Evolutionary conservation across 1,140 invertebrate genomes (phyloP).

Genomic region (Brachionus asplanchnoidis): DNA sequence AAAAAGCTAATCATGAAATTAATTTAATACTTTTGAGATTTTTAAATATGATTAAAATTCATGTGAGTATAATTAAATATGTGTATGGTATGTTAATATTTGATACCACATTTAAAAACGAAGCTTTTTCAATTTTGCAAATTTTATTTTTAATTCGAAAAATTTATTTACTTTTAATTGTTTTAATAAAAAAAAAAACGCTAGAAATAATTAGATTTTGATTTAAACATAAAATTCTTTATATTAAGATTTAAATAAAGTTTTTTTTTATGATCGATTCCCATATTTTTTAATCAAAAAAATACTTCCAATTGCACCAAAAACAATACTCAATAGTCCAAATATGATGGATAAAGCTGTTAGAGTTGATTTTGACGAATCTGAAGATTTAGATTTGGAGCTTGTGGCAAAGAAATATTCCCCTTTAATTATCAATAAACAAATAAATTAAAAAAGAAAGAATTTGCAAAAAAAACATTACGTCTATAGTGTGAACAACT

Average conservation of each 20-base stretch:
- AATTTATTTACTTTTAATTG: too few relatives aligned
- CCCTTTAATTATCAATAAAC: neutral
- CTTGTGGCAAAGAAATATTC: slow-evolving; percentile 32
- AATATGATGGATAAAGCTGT: slow-evolving; percentile 21
- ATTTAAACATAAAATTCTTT: too few relatives aligned
- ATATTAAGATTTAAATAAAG: neutral
- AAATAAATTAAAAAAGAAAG: neutral
- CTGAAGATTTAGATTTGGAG: neutral
- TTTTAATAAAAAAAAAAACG: too few relatives aligned
- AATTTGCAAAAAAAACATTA: neutral
- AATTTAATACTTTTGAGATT: neutral
- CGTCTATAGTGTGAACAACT: slow-evolving; percentile 23
- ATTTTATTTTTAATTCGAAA: too few relatives aligned
- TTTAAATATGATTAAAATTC: neutral
- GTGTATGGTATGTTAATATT: neutral
- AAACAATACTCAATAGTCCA: neutral
- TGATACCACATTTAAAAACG: neutral
- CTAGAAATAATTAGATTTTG: too few relatives aligned
- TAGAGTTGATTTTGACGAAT: neutral
- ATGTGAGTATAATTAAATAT: neutral
- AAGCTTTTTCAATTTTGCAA: too few relatives aligned
- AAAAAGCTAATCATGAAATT: neutral
- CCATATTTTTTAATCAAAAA: slow-evolving; percentile 1
- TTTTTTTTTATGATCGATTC: neutral
- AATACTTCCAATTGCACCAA: neutral